Evolutionary conservation across 2,888 invertebrate species (phyloP).

Genomic region (Mesorhabditis spiculigera): DNA sequence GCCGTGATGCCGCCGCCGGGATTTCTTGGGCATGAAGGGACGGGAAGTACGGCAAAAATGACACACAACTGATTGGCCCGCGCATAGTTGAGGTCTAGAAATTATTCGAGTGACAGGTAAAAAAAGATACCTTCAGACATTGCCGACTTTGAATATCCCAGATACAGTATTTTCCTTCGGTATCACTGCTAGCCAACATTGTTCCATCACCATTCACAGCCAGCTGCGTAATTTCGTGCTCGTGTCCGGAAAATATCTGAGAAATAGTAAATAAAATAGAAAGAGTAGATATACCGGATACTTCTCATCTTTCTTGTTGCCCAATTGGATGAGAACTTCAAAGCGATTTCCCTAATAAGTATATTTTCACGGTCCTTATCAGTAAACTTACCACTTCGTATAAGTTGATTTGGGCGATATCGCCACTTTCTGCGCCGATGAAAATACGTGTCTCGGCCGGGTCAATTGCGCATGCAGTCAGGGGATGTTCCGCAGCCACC

Average conservation of each 20-base stretch:
- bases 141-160: slow-evolving; percentile 50
- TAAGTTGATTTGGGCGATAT: slow-evolving; percentile 38
- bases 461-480: slow-evolving; percentile 43
- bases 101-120: not conserved
- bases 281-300: not conserved
- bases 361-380: not conserved
- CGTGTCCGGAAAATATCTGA: slow-evolving; percentile 32
- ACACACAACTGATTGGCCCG: slow-evolving; percentile 16
- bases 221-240: slow-evolving; percentile 26
- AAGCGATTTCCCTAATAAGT: not conserved
- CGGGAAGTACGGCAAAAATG: slow-evolving; percentile 21
- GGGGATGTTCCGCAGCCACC: slow-evolving; percentile 40
- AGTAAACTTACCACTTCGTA: slow-evolving; percentile 18
- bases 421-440: slow-evolving; percentile 42
- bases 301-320: not conserved
- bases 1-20: too few species aligned
- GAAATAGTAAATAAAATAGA: slow-evolving; percentile 6
- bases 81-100: slow-evolving; percentile 18
- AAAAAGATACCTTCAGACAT: slow-evolving; percentile 30
- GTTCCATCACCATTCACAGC: slow-evolving; percentile 41
- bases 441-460: slow-evolving; percentile 42
- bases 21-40: slow-evolving; percentile 7
- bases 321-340: not conserved
- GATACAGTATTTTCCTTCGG: slow-evolving; percentile 38
- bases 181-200: slow-evolving; percentile 44